Conservation (phyloP, 1,140 invertebrate species). For the Globodera rostochiensis region DNA sequence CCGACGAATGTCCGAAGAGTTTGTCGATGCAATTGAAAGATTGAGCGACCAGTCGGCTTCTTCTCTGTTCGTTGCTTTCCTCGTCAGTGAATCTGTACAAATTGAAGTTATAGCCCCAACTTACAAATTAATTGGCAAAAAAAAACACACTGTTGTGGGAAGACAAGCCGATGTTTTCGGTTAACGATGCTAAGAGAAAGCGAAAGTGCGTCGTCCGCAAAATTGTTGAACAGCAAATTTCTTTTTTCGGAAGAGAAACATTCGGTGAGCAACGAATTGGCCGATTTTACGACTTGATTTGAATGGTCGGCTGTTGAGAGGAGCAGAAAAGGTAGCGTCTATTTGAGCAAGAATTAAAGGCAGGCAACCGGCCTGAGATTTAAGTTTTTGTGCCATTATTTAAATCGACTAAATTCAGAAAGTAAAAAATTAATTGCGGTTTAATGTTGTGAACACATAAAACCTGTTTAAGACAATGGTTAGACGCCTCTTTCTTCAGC, state of each 20-base stretch:
- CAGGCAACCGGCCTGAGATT: neutral
- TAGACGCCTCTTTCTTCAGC: constrained; percentile 23
- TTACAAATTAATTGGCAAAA: too few relatives aligned
- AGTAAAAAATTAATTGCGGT: neutral
- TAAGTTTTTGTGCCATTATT: too few relatives aligned
- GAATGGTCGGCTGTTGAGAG: constrained; percentile 31
- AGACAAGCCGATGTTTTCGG: constrained; percentile 34
- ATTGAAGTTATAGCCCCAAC: neutral
- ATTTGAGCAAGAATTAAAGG: neutral
- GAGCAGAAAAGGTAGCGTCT: constrained; percentile 36
- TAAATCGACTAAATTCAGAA: too few relatives aligned
- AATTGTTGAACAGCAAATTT: constrained; percentile 15
- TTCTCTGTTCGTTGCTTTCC: constrained; percentile 38
- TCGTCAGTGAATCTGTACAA: constrained; percentile 37
- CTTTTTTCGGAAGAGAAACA: constrained; percentile 30
- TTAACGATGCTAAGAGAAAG: constrained; percentile 21
- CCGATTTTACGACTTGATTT: constrained; percentile 21
- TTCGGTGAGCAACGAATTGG: constrained; percentile 19
- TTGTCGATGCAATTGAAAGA: constrained; percentile 11
- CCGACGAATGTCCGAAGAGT: constrained; percentile 9
- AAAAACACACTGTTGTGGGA: constrained; percentile 30
- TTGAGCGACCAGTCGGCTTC: constrained; percentile 32
- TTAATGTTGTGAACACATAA: neutral
- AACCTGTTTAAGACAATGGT: constrained; percentile 1
- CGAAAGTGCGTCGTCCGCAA: constrained; percentile 26